phyloP scores from a whole-genome alignment of 2,888 invertebrate species.

The Lasioglossum villosulum region DNA sequence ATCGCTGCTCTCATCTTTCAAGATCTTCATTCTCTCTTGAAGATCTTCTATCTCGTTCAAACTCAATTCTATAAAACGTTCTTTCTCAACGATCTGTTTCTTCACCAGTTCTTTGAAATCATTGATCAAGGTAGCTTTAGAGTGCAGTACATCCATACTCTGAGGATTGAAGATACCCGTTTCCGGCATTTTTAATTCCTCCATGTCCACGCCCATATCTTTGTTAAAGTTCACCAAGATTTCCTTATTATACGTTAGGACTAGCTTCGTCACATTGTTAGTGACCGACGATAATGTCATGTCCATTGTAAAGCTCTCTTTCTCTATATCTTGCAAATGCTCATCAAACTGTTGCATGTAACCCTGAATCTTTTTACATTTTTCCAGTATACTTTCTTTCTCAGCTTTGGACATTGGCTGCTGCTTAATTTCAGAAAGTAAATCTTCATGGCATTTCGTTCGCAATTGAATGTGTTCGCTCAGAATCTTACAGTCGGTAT shows the following conservation, averaged over 20 bases:
- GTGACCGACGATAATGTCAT: slow-evolving; percentile 75
- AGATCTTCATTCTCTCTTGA: slow-evolving; percentile 61
- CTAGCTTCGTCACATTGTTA: slow-evolving; percentile 73
- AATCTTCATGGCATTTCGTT: slow-evolving; percentile 60
- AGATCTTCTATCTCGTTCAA: slow-evolving; percentile 64
- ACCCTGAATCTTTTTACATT: slow-evolving; percentile 73
- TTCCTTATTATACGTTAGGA: slow-evolving; percentile 78
- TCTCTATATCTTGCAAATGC: slow-evolving; percentile 77
- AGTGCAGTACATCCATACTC: slow-evolving; percentile 64
- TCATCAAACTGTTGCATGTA: slow-evolving; percentile 74
- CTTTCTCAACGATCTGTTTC: slow-evolving; percentile 46
- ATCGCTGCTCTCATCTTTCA: slow-evolving; percentile 63
- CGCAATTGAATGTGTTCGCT: slow-evolving; percentile 65
- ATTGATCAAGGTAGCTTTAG: slow-evolving; percentile 60
- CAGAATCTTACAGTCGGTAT: slow-evolving; percentile 59
- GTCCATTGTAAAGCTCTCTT: slow-evolving; percentile 77
- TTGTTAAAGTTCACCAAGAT: slow-evolving; percentile 72
- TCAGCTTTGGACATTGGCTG: slow-evolving; percentile 77
- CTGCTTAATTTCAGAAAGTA: slow-evolving; percentile 69
- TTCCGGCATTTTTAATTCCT: slow-evolving; percentile 77
- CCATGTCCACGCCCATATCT: slow-evolving; percentile 63
- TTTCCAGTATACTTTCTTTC: slow-evolving; percentile 73
- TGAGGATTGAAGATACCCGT: slow-evolving; percentile 66
- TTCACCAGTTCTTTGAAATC: slow-evolving; percentile 60
- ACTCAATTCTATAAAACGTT: slow-evolving; percentile 50